A percentile compares a stretch with the other conserved stretches of the same genome.
These are phyloP conservation scores for Equus przewalskii DNA, from an alignment of 2,113 vertebrate genomes.

Conservation along the genomic window DNA sequence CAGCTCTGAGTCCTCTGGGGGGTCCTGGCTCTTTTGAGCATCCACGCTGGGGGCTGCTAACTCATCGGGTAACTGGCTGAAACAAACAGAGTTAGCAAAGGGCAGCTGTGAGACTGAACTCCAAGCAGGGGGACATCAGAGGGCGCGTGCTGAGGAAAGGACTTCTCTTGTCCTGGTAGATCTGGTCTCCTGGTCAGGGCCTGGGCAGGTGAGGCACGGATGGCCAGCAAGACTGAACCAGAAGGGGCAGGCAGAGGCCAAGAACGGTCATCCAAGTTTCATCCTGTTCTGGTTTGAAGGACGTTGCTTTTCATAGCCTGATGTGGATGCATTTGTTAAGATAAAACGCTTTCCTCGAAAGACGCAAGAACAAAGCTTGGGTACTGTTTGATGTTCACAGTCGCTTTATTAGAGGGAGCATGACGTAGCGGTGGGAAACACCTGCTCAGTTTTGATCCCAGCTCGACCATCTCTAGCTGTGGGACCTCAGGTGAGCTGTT, in stretches of 20 bases:
- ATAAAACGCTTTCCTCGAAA: not conserved
- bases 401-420: not conserved
- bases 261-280: not conserved
- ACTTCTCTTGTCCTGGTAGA: not conserved
- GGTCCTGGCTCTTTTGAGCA: not conserved
- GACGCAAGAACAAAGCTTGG: not conserved
- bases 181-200: not conserved
- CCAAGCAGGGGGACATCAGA: not conserved
- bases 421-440: accelerated
- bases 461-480: not conserved
- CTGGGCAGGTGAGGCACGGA: not conserved
- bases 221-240: not conserved
- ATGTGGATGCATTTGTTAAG: not conserved
- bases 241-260: not conserved
- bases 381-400: too few relatives aligned
- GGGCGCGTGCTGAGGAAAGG: not conserved
- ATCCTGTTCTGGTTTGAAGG: not conserved
- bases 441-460: too few relatives aligned
- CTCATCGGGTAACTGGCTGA: not conserved
- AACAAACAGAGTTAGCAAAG: not conserved
- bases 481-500: not conserved
- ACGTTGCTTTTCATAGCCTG: not conserved
- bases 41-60: not conserved
- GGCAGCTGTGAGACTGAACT: not conserved
- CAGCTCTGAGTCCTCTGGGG: too few relatives aligned